Percentiles rank a stretch among this genome's conserved stretches.
Conservation (phyloP, 2,113 vertebrate species). For the Oenanthe oenanthe region DNA sequence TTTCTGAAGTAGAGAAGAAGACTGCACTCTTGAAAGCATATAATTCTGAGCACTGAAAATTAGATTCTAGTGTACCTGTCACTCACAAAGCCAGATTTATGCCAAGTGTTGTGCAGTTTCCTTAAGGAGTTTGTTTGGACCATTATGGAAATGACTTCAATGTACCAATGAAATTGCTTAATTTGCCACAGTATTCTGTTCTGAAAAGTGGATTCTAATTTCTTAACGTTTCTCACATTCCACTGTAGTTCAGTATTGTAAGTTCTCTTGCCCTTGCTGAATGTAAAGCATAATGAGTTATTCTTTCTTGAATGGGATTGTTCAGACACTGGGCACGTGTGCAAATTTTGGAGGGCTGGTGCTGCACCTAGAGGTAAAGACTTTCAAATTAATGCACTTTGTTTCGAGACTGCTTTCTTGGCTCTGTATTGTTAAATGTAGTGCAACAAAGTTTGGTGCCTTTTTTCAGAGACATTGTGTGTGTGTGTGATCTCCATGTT, state of each 20-base stretch:
- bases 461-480: background rate
- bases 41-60: slow-evolving; percentile 23
- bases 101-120: background rate
- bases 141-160: background rate
- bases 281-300: background rate
- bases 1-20: slow-evolving; percentile 31
- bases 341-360: background rate
- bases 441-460: background rate
- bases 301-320: background rate
- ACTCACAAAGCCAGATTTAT: background rate
- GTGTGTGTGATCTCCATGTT: accelerated
- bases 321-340: accelerated
- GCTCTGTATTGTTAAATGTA: background rate
- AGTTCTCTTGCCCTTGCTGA: background rate
- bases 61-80: background rate
- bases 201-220: background rate
- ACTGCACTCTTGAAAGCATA: background rate
- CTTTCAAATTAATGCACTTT: background rate
- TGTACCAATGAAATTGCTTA: background rate
- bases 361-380: background rate
- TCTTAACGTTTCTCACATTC: background rate
- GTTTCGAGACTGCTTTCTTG: background rate
- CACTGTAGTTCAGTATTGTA: background rate
- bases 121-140: background rate
- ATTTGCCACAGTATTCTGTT: background rate